Evolutionary conservation across 2,797 vertebrate genomes (phyloP), one percentile per base, ranked within the genome.

Genomic region (Synanceia verrucosa): DNA sequence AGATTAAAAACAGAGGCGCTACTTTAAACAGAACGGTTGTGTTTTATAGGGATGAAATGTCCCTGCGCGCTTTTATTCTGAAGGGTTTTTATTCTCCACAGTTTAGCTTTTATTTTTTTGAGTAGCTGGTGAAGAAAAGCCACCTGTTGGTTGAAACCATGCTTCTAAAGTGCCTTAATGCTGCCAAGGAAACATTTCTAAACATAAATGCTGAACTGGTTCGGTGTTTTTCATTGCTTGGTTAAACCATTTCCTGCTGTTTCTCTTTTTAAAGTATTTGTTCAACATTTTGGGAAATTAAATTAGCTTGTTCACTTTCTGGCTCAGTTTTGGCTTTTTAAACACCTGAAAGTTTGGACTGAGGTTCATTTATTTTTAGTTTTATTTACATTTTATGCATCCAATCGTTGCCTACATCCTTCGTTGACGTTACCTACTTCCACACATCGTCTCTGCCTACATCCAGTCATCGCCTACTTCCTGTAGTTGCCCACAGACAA

Each of bases 1-100:
- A 81, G 52, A 29, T 23, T 44, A 31, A 72, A 62, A 69, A 66
- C 23, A 36, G 63, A 53, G 29, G 51, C 82, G 77, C 70, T 72
- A 67, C 78, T 65, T 73, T 28, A 63, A 76, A 76, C 57, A 47
- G 24, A 34, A 2, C 47, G 68, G 47, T 28, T 66, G 53, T 41
- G 66, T 21, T 23, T 44, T 13, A 70, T 44, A 23, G 39, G 48
- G 18, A 61, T 31, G 46, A 18, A 51, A 10, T 13, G 51, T 18
- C 43, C 43, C 9, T 16, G 3, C 10, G 9, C 23, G 12, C 9
- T 8, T 13, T 7, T 14, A 16, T 47, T 56, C 33, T 8, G 11
- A 44, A 23, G 33, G 48, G 11, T 6, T 0, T 39, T 29, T 23
- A 34, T 28, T 24, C 11, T 19, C 9, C 55, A 12, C 24, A 69